Evolutionary conservation across 1,140 invertebrate genomes (phyloP).

Genomic region (Panagrolaimus sp.): DNA sequence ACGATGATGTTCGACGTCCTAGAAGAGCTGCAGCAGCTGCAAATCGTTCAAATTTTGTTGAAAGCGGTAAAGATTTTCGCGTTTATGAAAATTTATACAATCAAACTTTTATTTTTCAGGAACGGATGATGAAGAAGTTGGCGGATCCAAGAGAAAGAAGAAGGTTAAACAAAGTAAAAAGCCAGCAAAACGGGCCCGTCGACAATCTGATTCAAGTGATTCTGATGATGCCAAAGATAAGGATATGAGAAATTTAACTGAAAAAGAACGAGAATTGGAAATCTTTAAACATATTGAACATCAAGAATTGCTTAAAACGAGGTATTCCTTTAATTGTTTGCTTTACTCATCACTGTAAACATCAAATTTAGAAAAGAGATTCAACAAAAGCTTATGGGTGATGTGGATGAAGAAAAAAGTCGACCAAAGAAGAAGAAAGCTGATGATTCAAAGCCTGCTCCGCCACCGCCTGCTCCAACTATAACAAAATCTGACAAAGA

Average conservation of each 20-base stretch:
- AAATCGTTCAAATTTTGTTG: constrained; percentile 1
- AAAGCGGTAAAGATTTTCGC: neutral
- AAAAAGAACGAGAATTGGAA: constrained; percentile 11
- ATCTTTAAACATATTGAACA: constrained; percentile 13
- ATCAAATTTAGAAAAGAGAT: neutral
- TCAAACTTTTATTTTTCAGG: too few relatives aligned
- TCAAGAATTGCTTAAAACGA: neutral
- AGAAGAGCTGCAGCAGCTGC: neutral
- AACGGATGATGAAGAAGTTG: neutral
- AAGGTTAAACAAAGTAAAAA: neutral
- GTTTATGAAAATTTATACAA: too few relatives aligned
- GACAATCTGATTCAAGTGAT: neutral
- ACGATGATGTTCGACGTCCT: neutral
- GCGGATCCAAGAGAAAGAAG: neutral
- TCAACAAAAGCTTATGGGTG: constrained; percentile 14
- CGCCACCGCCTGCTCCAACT: neutral
- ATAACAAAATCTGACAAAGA: neutral
- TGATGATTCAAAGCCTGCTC: neutral
- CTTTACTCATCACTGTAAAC: neutral
- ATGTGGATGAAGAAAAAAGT: neutral
- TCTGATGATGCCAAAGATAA: neutral
- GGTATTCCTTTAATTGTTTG: neutral
- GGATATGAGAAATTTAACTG: constrained; percentile 5
- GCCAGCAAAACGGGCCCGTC: neutral
- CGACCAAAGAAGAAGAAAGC: neutral